These are phyloP conservation scores for Chrysocyon brachyurus DNA, from an alignment of 2,797 vertebrate species.

Conservation along the genomic window DNA sequence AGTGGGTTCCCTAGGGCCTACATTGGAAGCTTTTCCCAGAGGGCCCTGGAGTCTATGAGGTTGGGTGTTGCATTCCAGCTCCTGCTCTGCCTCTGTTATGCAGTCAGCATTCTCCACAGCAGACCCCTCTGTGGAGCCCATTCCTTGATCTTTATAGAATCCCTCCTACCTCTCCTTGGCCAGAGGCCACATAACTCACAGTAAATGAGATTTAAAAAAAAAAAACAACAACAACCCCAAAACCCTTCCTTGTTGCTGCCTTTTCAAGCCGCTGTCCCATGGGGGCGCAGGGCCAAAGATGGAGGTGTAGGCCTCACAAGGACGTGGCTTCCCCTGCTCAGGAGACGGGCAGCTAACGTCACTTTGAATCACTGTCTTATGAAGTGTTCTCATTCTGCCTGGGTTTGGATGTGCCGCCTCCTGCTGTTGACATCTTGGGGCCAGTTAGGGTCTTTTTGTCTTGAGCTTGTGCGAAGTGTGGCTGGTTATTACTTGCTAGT, in stretches of 20 bases:
- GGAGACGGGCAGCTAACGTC: background rate
- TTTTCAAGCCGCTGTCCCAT: background rate
- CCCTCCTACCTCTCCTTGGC: background rate
- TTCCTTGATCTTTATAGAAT: background rate
- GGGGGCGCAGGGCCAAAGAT: background rate
- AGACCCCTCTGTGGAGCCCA: background rate
- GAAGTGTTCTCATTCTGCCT: background rate
- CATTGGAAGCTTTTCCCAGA: background rate
- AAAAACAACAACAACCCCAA: background rate
- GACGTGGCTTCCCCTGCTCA: background rate
- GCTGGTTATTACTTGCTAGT: background rate
- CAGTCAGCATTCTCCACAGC: background rate
- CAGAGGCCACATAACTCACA: background rate
- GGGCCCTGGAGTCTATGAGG: background rate
- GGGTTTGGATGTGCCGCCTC: background rate
- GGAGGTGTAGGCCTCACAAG: background rate
- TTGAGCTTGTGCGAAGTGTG: slow-evolving; percentile 26
- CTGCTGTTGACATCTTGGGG: background rate
- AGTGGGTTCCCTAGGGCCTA: background rate
- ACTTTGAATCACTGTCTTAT: background rate
- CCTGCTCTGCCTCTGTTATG: background rate
- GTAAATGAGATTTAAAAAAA: background rate
- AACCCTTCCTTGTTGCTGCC: background rate
- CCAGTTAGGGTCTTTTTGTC: background rate
- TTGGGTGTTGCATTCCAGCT: background rate